These are phyloP conservation scores for Trissolcus japonicus DNA, from an alignment of 2,888 invertebrate genomes.

Conservation along the genomic window DNA sequence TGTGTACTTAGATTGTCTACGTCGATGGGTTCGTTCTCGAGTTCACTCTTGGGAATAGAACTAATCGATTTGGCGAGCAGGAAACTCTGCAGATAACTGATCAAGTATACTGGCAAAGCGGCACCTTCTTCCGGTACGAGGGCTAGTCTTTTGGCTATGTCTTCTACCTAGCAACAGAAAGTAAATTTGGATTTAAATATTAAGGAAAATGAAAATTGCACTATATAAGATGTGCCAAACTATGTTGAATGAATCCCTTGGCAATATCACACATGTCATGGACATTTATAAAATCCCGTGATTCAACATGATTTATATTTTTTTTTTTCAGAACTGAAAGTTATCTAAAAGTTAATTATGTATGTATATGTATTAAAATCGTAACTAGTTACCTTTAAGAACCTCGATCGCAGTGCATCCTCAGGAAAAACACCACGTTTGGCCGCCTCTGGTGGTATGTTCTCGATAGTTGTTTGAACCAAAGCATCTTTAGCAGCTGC, in stretches of 20 bases:
- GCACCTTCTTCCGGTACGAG: slow-evolving; percentile 93
- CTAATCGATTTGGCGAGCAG: slow-evolving; percentile 83
- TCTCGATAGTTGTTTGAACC: slow-evolving; percentile 85
- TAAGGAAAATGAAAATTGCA: not conserved
- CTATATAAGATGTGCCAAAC: not conserved
- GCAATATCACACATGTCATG: no score
- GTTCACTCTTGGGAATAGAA: slow-evolving; percentile 84
- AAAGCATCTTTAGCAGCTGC: slow-evolving; percentile 86
- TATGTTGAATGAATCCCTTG: not conserved
- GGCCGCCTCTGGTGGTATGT: slow-evolving; percentile 86
- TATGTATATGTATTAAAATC: no score
- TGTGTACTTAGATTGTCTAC: slow-evolving; percentile 87
- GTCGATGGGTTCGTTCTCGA: slow-evolving; percentile 85
- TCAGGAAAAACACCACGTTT: slow-evolving; percentile 92
- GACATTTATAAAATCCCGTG: no score
- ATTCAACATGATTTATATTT: no score
- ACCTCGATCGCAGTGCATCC: slow-evolving; percentile 89
- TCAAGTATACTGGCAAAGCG: slow-evolving; percentile 86
- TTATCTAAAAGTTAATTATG: no score
- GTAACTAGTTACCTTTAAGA: slow-evolving; percentile 79
- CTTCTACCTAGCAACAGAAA: slow-evolving; percentile 80
- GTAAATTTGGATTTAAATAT: not conserved
- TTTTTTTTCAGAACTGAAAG: no score
- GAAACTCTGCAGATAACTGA: slow-evolving; percentile 93
- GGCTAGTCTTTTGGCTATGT: slow-evolving; percentile 89